phyloP scores from a whole-genome alignment of 37 sponge, comb jelly and placozoan species.

The Corticium candelabrum region DNA sequence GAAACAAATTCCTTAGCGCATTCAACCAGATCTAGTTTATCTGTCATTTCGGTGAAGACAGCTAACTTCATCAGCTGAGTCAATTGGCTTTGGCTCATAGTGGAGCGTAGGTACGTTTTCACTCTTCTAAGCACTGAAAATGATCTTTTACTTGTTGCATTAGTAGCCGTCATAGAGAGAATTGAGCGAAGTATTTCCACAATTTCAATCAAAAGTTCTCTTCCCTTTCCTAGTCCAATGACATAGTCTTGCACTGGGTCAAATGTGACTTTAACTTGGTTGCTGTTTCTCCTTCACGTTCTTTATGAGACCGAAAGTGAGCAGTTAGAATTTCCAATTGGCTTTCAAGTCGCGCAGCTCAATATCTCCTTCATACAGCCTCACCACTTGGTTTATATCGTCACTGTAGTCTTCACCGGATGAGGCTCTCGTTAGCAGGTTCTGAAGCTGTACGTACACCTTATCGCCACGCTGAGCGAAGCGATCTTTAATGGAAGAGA shows the following conservation, averaged over 20 bases:
- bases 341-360: too few species aligned
- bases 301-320: too few species aligned
- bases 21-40: constrained; percentile 15
- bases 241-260: too few species aligned
- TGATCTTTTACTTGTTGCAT: constrained; percentile 30
- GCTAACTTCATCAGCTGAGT: constrained; percentile 23
- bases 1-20: constrained; percentile 27
- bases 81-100: constrained; percentile 27
- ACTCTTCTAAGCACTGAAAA: constrained; percentile 29
- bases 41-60: constrained; percentile 16
- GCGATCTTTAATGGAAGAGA: constrained; percentile 27
- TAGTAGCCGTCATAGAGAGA: constrained; percentile 31
- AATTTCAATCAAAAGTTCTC: too few species aligned
- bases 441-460: background rate
- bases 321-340: too few species aligned
- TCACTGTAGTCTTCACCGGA: too few species aligned
- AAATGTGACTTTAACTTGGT: too few species aligned
- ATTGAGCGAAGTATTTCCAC: constrained; percentile 12
- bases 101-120: constrained; percentile 33
- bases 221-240: too few species aligned
- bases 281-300: too few species aligned
- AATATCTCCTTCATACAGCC: too few species aligned
- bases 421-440: too few species aligned
- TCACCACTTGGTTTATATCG: too few species aligned
- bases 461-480: constrained; percentile 53